These are phyloP conservation scores for Leucophenga maculata DNA, from an alignment of 2,888 invertebrate genomes.

Conservation along the genomic window DNA sequence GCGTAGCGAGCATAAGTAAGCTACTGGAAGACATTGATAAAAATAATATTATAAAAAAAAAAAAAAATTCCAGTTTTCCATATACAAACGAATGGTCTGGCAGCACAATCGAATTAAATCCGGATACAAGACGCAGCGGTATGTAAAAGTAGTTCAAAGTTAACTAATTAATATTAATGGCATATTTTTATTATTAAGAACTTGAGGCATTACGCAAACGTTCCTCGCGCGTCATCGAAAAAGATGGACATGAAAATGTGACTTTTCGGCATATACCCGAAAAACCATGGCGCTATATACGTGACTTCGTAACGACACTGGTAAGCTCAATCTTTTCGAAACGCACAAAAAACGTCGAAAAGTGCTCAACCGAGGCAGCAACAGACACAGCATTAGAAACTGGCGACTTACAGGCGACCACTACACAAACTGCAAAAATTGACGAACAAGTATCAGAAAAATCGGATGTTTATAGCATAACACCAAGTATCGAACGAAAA, in stretches of 20 bases:
- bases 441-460: slow-evolving; percentile 23
- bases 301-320: slow-evolving; percentile 89
- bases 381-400: not conserved
- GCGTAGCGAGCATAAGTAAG: slow-evolving; percentile 65
- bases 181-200: slow-evolving; percentile 28
- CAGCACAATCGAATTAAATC: slow-evolving; percentile 67
- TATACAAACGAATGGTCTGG: slow-evolving; percentile 66
- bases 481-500: slow-evolving; percentile 59
- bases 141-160: not conserved
- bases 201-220: slow-evolving; percentile 43
- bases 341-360: too few relatives aligned
- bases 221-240: slow-evolving; percentile 64
- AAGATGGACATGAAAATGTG: slow-evolving; percentile 70
- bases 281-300: slow-evolving; percentile 82
- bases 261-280: slow-evolving; percentile 72
- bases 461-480: slow-evolving; percentile 57
- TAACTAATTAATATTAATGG: not conserved
- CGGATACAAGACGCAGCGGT: slow-evolving; percentile 38
- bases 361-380: not conserved
- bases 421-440: not conserved
- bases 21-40: slow-evolving; percentile 20
- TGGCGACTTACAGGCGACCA: not conserved
- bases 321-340: slow-evolving; percentile 77
- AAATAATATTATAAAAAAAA: not conserved
- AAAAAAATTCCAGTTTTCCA: slow-evolving; percentile 49